These are phyloP conservation scores for Atopsyche davidsoni DNA, from an alignment of 1,140 invertebrate species.

Conservation along the genomic window DNA sequence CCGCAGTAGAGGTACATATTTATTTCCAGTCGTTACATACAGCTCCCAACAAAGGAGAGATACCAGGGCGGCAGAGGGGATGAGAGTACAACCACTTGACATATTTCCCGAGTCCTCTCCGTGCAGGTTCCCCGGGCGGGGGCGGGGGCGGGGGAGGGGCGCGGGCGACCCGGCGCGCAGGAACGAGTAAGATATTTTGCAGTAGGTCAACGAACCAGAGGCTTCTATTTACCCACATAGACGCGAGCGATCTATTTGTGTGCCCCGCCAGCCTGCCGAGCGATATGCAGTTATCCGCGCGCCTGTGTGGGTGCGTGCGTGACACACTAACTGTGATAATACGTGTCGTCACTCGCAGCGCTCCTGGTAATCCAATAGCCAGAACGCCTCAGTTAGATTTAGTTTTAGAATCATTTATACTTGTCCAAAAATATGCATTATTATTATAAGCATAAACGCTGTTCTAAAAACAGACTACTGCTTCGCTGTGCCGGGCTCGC, in stretches of 20 bases:
- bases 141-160: slow-evolving; percentile 19
- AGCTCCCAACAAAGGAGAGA: too few species aligned
- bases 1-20: too few species aligned
- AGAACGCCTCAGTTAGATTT: too few species aligned
- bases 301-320: slow-evolving; percentile 8
- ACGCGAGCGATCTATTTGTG: slow-evolving; percentile 7
- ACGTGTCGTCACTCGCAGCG: slow-evolving; percentile 16
- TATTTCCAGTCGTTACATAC: too few species aligned
- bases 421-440: too few species aligned
- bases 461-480: too few species aligned
- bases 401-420: too few species aligned
- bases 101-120: too few species aligned
- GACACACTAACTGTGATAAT: slow-evolving; percentile 19
- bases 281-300: slow-evolving; percentile 22
- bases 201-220: slow-evolving; percentile 23
- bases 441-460: too few species aligned
- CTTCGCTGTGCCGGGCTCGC: too few species aligned
- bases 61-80: too few species aligned
- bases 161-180: slow-evolving; percentile 12
- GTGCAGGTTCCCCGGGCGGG: slow-evolving; percentile 5
- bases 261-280: neutral
- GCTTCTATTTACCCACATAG: slow-evolving; percentile 20
- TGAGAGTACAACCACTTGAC: too few species aligned
- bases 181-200: slow-evolving; percentile 14
- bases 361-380: slow-evolving; percentile 23